Percentiles rank a stretch among this genome's conserved stretches.
These are phyloP conservation scores for Drosophila tanythrix DNA, from an alignment of 2,888 invertebrate species.

Conservation along the genomic window DNA sequence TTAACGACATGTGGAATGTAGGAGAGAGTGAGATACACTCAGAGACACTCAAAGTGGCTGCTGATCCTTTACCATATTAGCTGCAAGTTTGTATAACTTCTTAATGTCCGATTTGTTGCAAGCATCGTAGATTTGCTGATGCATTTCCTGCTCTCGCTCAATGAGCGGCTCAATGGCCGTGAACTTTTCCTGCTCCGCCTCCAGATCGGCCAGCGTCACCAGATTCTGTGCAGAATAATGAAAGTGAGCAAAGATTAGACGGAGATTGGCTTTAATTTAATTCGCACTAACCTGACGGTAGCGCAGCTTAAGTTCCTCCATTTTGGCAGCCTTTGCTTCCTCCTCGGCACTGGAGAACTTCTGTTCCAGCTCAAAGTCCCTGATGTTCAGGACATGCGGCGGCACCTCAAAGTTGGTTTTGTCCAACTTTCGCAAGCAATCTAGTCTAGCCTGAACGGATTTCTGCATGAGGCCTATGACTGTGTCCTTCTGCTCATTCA, in stretches of 20 bases:
- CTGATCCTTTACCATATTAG: slow-evolving; percentile 9
- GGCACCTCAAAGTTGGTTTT: slow-evolving; percentile 76
- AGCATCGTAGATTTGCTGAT: slow-evolving; percentile 35
- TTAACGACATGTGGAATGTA: neutral
- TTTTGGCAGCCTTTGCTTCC: slow-evolving; percentile 42
- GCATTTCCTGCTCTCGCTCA: slow-evolving; percentile 50
- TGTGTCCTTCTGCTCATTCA: slow-evolving; percentile 48
- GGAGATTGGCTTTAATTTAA: neutral
- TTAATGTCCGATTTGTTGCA: slow-evolving; percentile 35
- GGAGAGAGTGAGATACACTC: neutral
- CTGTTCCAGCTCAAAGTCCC: slow-evolving; percentile 72
- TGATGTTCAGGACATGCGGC: slow-evolving; percentile 73
- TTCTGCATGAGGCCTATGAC: slow-evolving; percentile 64
- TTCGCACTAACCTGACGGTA: slow-evolving; percentile 71
- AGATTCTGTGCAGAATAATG: slow-evolving; percentile 50
- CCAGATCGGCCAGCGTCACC: slow-evolving; percentile 59
- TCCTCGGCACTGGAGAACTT: slow-evolving; percentile 66
- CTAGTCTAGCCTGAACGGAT: slow-evolving; percentile 56
- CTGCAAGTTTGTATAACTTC: slow-evolving; percentile 36
- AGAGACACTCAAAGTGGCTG: neutral
- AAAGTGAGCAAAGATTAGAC: neutral
- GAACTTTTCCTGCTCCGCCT: slow-evolving; percentile 53
- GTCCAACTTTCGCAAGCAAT: slow-evolving; percentile 64
- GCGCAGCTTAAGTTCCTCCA: slow-evolving; percentile 61
- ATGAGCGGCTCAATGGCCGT: slow-evolving; percentile 39